Conservation (phyloP, 2,888 invertebrate genomes). For the Sarcophaga subvicina region DNA sequence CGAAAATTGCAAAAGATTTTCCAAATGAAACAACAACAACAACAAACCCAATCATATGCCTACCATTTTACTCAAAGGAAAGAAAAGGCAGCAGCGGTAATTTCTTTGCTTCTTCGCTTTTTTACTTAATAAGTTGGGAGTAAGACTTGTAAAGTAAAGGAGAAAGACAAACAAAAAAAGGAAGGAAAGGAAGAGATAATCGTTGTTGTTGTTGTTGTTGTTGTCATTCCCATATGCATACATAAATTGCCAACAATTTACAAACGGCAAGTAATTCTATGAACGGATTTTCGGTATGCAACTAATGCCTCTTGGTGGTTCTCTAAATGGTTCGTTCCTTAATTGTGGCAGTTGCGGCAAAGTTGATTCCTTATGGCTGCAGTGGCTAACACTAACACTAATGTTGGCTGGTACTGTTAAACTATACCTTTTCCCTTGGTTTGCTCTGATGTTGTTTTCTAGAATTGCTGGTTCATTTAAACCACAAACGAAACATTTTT, state of each 20-base stretch:
- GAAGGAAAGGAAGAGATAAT: neutral
- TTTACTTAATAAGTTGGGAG: no score
- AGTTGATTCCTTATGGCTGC: constrained; percentile 57
- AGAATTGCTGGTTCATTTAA: constrained; percentile 50
- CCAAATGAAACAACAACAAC: constrained; percentile 30
- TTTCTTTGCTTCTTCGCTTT: no score
- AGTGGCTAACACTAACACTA: neutral
- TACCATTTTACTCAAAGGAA: no score
- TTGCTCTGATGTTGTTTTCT: neutral
- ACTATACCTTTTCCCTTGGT: no score
- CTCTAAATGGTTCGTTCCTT: constrained; percentile 64
- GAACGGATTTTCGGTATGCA: constrained; percentile 63
- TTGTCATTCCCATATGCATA: constrained; percentile 50
- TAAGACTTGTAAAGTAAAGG: no score
- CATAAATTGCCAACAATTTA: constrained; percentile 65
- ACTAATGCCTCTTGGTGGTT: constrained; percentile 67
- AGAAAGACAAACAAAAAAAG: no score
- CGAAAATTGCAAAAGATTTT: constrained; percentile 48
- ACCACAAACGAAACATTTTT: constrained; percentile 50
- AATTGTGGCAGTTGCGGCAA: constrained; percentile 62
- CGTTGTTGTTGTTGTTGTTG: neutral
- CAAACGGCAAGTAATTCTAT: constrained; percentile 64
- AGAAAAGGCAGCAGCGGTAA: no score
- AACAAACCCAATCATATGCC: neutral
- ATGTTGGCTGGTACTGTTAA: neutral